These are phyloP conservation scores for Ctenodactylus gundi DNA, from an alignment of 2,113 vertebrate species.

Conservation along the genomic window DNA sequence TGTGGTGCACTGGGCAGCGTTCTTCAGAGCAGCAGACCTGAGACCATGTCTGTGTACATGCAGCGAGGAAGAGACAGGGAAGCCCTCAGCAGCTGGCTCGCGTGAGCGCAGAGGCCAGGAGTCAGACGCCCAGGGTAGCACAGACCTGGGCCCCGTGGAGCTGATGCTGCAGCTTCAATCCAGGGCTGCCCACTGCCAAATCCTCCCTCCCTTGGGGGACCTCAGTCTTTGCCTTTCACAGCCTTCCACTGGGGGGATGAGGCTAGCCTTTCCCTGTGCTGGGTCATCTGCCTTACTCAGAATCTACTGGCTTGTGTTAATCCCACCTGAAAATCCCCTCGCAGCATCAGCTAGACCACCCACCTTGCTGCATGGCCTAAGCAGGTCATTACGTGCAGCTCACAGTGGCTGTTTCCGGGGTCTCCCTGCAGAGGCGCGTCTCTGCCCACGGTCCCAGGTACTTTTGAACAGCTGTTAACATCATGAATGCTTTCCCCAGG, in stretches of 20 bases:
- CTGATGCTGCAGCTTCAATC: not conserved
- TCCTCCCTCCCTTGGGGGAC: not conserved
- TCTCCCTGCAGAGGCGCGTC: not conserved
- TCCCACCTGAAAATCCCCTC: not conserved
- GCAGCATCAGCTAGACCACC: too few relatives aligned
- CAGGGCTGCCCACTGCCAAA: rapidly evolving
- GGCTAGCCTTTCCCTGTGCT: not conserved
- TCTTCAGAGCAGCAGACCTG: not conserved
- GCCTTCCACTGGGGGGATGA: not conserved
- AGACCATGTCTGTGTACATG: rapidly evolving
- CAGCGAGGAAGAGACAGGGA: rapidly evolving
- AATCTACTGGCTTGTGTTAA: not conserved
- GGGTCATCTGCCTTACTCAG: not conserved
- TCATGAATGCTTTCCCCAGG: not conserved
- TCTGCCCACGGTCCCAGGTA: not conserved
- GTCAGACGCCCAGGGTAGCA: not conserved
- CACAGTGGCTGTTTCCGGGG: rapidly evolving
- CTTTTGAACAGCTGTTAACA: not conserved
- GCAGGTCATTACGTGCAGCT: not conserved
- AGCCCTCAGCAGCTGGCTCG: rapidly evolving
- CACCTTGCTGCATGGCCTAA: too few relatives aligned
- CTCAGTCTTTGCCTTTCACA: not conserved
- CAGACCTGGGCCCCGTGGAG: rapidly evolving
- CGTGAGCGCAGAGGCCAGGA: rapidly evolving
- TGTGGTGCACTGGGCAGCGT: rapidly evolving